Evolutionary conservation across 2,888 invertebrate genomes (phyloP).

Genomic region (Pyrrhosoma nymphula): DNA sequence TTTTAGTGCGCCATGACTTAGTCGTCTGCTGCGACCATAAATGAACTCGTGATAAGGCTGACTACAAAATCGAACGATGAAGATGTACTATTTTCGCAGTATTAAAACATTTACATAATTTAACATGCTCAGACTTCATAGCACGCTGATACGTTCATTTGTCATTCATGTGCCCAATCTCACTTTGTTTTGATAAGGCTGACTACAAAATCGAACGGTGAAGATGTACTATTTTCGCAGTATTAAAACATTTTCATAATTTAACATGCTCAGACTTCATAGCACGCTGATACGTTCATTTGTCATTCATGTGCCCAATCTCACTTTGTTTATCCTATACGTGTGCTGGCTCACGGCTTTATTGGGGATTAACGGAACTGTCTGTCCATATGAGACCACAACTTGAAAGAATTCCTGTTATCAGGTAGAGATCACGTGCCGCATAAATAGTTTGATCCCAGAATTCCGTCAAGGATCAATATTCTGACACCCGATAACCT

Average conservation of each 20-base stretch:
- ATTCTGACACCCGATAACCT: background rate
- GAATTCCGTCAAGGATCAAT: background rate
- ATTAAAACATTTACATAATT: background rate
- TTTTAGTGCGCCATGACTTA: no score
- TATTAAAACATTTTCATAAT: background rate
- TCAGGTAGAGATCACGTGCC: no score
- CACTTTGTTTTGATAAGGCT: no score
- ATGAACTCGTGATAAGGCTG: no score
- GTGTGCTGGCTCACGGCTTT: background rate
- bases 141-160: no score
- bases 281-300: no score
- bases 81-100: background rate
- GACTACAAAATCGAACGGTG: no score
- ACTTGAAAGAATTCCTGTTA: no score
- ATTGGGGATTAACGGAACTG: background rate
- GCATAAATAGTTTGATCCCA: background rate
- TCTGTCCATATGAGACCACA: no score
- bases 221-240: background rate
- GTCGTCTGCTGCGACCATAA: no score
- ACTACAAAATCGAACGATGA: no score
- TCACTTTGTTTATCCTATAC: background rate
- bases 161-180: background rate
- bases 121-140: background rate
- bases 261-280: background rate
- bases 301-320: background rate